Evolutionary conservation across 2,797 vertebrate genomes (phyloP), one percentile per base, ranked within the genome.

Genomic region (Neostethus bicornis): DNA sequence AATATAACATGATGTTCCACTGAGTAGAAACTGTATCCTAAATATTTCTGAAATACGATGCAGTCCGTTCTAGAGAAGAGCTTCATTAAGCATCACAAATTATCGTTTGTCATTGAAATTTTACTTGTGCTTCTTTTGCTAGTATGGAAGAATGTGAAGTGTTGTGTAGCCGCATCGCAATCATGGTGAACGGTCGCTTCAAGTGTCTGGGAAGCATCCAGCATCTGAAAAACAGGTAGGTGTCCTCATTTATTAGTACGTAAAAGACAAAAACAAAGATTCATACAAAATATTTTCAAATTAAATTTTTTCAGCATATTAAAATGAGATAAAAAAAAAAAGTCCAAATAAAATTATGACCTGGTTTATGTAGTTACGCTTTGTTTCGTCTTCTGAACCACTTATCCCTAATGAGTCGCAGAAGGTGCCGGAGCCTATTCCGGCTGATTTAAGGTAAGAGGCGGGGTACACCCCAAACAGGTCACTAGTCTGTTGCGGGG

Each of bases 141-240:
- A 99, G 97, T 53, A 99, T 99, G 97, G 97, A 99, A 89, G 97
- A 99, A 79, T 99, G 97, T 70, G 97, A 99, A 79, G 96, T 96
- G 0, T 81, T 99, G 26, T 99, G 97, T 73, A 98, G 96, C 2
- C 93, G 96, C 61, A 97, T 99, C 95, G 95, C 97, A 0, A 98
- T 99, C 70, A 99, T 99, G 97, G 97, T 99, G 47, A 99, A 99
- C 0, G 96, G 97, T 2, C 87, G 89, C 73, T 99, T 99, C 86
- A 92, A 95, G 73, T 99, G 97, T 67, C 90, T 99, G 3, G 97
- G 97, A 43, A 98, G 96, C 24, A 95, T 98, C 45, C 97, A 99
- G 77, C 97, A 99, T 85, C 91, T 99, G 20, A 99, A 99, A 85
- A 97, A 91, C 86, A 96, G 94, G 95, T 96, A 85, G 79, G 61